Conservation (phyloP, 2,888 invertebrate genomes). For the Pristionchus arcanus region DNA sequence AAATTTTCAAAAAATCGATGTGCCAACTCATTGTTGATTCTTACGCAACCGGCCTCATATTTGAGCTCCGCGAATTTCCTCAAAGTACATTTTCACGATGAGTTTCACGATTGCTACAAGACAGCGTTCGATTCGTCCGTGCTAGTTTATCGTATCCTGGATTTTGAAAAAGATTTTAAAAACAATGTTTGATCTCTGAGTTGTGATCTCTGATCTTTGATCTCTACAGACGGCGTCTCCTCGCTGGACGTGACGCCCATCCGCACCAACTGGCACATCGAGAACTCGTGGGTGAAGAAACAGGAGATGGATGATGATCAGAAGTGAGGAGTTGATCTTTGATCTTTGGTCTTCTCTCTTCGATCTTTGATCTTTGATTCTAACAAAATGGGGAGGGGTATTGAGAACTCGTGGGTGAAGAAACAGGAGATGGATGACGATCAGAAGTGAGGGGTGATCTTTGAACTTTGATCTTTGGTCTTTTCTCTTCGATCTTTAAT, state of each 20-base stretch:
- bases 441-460: conserved; percentile 60
- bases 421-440: conserved; percentile 68
- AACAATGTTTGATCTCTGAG: not conserved
- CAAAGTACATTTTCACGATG: too few relatives aligned
- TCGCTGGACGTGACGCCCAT: conserved; percentile 62
- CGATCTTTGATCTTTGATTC: conserved; percentile 5
- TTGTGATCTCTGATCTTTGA: not conserved
- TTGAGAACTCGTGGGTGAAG: conserved; percentile 68
- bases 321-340: conserved; percentile 58
- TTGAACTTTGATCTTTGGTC: too few relatives aligned
- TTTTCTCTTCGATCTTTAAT: not conserved
- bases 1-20: too few relatives aligned
- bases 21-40: too few relatives aligned
- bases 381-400: not conserved
- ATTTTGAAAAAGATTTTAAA: too few relatives aligned
- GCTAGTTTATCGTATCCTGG: too few relatives aligned
- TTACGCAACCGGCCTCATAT: too few relatives aligned
- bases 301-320: conserved; percentile 66
- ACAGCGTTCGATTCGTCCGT: too few relatives aligned
- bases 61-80: too few relatives aligned
- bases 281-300: conserved; percentile 68
- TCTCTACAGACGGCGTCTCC: conserved; percentile 58
- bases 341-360: not conserved
- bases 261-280: conserved; percentile 72
- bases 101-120: too few relatives aligned